A percentile compares a stretch with the other conserved stretches of the same genome.
phyloP scores from a whole-genome alignment of 2,113 vertebrate species.

The Dryoscopus gambensis region DNA sequence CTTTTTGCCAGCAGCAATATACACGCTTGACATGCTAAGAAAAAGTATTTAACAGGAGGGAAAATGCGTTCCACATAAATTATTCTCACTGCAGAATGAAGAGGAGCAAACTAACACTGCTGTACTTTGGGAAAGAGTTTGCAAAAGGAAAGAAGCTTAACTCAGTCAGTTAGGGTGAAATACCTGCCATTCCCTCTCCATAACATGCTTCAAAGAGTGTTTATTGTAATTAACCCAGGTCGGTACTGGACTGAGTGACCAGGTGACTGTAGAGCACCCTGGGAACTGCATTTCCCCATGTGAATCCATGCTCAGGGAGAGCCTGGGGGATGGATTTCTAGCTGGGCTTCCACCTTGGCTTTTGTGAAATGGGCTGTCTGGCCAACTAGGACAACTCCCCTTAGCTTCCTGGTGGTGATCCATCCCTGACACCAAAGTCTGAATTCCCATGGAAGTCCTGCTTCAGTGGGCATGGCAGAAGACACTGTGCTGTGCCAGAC shows the following conservation, averaged over 20 bases:
- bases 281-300: rapidly evolving
- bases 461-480: not conserved
- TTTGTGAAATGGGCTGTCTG: not conserved
- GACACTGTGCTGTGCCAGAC: not conserved
- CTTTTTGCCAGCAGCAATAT: slow-evolving; percentile 58
- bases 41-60: not conserved
- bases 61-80: not conserved
- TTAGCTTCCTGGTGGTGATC: not conserved
- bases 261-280: not conserved
- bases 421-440: not conserved
- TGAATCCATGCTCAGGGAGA: not conserved
- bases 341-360: not conserved
- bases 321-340: not conserved
- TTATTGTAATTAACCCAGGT: not conserved
- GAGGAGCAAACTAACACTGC: not conserved
- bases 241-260: not conserved
- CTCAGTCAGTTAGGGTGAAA: not conserved
- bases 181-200: not conserved
- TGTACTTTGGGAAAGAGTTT: not conserved
- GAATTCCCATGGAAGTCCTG: not conserved
- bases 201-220: not conserved
- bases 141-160: not conserved
- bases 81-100: not conserved
- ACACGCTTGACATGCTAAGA: not conserved
- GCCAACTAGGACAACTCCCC: not conserved